A percentile compares a stretch with the other conserved stretches of the same genome.
phyloP scores from a whole-genome alignment of 2,888 invertebrate species.

The Branchipolynoe longqiensis region DNA sequence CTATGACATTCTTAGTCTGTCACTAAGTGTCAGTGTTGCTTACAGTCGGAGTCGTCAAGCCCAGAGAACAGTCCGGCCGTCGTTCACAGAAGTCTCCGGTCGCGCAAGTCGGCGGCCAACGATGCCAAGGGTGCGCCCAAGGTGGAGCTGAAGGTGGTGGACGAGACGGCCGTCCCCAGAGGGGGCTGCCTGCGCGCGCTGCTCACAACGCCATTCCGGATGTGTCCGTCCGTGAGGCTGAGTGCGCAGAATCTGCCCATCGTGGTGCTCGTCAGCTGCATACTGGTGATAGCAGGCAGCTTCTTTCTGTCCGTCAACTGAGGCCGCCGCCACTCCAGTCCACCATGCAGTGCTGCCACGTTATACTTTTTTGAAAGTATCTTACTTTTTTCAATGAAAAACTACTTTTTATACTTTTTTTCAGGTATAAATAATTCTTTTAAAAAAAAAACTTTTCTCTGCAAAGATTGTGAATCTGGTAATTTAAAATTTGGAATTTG shows the following conservation, averaged over 20 bases:
- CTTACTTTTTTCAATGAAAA: no score
- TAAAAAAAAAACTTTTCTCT: no score
- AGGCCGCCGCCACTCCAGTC: no score
- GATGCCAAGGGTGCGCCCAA: neutral
- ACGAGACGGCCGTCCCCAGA: neutral
- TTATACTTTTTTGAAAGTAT: no score
- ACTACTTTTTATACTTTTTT: no score
- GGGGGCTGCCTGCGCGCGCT: neutral
- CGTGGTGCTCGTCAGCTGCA: conserved; percentile 47
- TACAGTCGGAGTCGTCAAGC: conserved; percentile 40
- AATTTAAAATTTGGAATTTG: no score
- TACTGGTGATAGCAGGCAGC: conserved; percentile 21
- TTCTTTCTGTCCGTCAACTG: conserved; percentile 25
- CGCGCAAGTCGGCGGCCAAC: neutral
- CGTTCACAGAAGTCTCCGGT: neutral
- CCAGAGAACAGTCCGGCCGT: conserved; percentile 40
- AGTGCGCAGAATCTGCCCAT: conserved; percentile 17
- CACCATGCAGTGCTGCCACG: no score
- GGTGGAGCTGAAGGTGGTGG: neutral
- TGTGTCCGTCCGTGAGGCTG: neutral
- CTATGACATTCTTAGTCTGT: no score
- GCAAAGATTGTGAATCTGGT: no score
- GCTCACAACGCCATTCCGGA: neutral
- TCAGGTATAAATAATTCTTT: no score
- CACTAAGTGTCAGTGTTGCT: neutral